Evolutionary conservation across 2,797 vertebrate species (phyloP).

Genomic region (Acestrorhynchus altus): DNA sequence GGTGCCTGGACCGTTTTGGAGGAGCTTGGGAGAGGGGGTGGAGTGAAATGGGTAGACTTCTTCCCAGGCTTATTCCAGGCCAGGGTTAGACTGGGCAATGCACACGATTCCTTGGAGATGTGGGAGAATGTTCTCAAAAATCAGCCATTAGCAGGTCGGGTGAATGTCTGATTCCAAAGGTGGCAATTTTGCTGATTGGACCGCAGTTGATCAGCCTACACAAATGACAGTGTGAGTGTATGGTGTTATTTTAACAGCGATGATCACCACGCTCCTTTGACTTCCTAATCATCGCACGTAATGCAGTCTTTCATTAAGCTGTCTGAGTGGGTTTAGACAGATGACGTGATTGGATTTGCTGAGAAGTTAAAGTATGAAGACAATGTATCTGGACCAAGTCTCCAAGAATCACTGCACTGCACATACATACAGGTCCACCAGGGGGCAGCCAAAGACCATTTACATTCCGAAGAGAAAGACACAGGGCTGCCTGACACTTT

Average conservation of each 20-base stretch:
- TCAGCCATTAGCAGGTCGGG: neutral
- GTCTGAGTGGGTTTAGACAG: neutral
- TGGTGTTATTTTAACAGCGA: neutral
- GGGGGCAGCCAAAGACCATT: conserved; percentile 37
- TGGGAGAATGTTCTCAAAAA: neutral
- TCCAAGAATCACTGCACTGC: neutral
- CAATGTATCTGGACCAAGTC: neutral
- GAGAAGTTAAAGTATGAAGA: neutral
- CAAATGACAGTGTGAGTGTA: neutral
- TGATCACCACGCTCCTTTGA: neutral
- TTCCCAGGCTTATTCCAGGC: conserved; percentile 4
- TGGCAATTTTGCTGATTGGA: neutral
- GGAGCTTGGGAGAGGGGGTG: conserved; percentile 5
- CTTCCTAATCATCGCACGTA: neutral
- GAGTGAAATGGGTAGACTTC: neutral
- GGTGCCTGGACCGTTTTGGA: conserved; percentile 2
- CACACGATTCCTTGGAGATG: neutral
- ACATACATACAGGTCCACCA: conserved; percentile 23
- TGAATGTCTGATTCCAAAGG: neutral
- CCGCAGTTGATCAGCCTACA: neutral
- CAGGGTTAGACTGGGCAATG: neutral
- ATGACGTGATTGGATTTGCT: neutral
- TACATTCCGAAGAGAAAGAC: conserved; percentile 20
- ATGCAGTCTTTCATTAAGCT: neutral
- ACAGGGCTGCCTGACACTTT: conserved; percentile 57